Conservation (phyloP, 1,140 invertebrate genomes). For the Grapholita molesta region DNA sequence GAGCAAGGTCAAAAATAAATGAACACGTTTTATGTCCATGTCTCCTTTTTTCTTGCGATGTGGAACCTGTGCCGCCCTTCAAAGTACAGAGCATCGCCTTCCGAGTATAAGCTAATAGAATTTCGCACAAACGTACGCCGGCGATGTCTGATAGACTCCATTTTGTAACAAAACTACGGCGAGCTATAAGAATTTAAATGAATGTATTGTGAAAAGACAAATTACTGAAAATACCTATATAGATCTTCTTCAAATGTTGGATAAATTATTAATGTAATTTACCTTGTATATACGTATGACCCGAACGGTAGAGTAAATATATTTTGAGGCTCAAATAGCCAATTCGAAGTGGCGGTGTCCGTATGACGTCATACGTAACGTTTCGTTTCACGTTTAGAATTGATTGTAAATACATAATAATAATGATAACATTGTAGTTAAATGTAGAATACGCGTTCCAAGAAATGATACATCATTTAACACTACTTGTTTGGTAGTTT, state of each 20-base stretch:
- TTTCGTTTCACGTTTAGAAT: slow-evolving; percentile 56
- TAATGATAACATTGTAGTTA: slow-evolving; percentile 57
- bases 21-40: neutral
- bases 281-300: slow-evolving; percentile 76
- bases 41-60: neutral
- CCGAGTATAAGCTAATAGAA: slow-evolving; percentile 19
- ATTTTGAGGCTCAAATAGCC: slow-evolving; percentile 52
- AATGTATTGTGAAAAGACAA: slow-evolving; percentile 49
- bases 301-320: slow-evolving; percentile 55
- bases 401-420: slow-evolving; percentile 70
- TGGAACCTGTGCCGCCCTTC: neutral
- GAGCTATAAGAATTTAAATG: slow-evolving; percentile 37
- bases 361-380: slow-evolving; percentile 67
- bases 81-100: neutral
- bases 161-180: slow-evolving; percentile 38
- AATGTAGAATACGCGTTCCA: slow-evolving; percentile 52
- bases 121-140: slow-evolving; percentile 64
- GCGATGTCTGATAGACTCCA: slow-evolving; percentile 62
- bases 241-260: slow-evolving; percentile 64
- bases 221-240: slow-evolving; percentile 54
- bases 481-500: slow-evolving; percentile 32
- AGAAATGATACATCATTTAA: slow-evolving; percentile 26
- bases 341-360: slow-evolving; percentile 36
- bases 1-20: neutral
- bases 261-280: slow-evolving; percentile 68